Evolutionary conservation across 2,888 invertebrate genomes (phyloP), one percentile per base, ranked within the genome.

Genomic region (Apoda limacodes): DNA sequence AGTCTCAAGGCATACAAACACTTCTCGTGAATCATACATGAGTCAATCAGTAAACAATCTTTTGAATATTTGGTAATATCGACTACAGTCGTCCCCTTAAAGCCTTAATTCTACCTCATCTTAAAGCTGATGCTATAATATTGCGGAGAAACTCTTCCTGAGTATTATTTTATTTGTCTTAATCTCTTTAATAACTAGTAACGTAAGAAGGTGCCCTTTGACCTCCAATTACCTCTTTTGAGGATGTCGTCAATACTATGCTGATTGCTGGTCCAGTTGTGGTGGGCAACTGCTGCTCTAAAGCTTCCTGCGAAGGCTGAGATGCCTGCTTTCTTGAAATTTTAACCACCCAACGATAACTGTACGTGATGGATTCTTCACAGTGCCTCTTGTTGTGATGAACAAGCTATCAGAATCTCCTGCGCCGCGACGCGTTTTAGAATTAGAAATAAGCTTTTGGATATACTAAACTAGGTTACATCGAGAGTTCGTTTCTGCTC

Each of bases 201-300:
- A n/a, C n/a, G n/a, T n/a, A n/a, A n/a, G n/a, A n/a, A n/a, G n/a
- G n/a, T n/a, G n/a, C n/a, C n/a, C 37, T 34, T 25, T 27, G 21
- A 10, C n/a, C n/a, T n/a, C n/a, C n/a, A n/a, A n/a, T n/a, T n/a
- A n/a, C n/a, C n/a, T n/a, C n/a, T n/a, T n/a, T 28, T 37, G 4
- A 37, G 19, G 12, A 34, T 17, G 3, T 37, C 34, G 9, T 36
- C 36, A 6, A 36, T 30, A 14, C 20, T 12, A 2, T 28, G 20
- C n/a, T 25, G 22, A 6, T 22, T 26, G n/a, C 22, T 22, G 2
- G 19, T 17, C 32, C 25, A 36, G 13, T 29, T 36, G 13, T 28
- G n/a, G 5, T 32, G 23, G 9, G 36, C 32, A 4, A 36, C 32
- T 7, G 17, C 32, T 2, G 32, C 36, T 19, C 36, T 25, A 17